Evolutionary conservation across 2,888 invertebrate species (phyloP).

Genomic region (Caenorhabditis panamensis): DNA sequence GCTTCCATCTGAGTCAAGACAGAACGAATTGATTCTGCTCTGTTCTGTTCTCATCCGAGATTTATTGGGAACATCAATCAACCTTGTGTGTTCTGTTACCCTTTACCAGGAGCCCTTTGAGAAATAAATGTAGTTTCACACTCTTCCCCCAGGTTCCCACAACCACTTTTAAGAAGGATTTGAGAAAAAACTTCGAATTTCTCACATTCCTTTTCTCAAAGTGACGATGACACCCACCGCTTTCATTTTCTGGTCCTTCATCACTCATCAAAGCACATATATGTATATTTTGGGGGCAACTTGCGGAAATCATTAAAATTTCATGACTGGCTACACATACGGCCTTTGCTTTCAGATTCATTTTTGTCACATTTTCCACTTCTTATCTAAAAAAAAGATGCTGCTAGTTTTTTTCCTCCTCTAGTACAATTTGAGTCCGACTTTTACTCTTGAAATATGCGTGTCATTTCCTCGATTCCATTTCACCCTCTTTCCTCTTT

Average conservation of each 20-base stretch:
- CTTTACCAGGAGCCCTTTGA: slow-evolving; percentile 3
- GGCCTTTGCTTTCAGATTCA: slow-evolving; percentile 11
- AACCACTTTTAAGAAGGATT: neutral
- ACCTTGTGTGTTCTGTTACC: slow-evolving; percentile 26
- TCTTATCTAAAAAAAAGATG: slow-evolving; percentile 1
- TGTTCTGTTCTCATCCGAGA: slow-evolving; percentile 37
- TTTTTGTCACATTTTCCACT: slow-evolving; percentile 14
- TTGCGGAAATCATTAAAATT: slow-evolving; percentile 46
- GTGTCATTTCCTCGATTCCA: slow-evolving; percentile 14
- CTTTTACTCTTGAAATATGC: slow-evolving; percentile 13
- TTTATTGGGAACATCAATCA: slow-evolving; percentile 52
- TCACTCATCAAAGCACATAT: slow-evolving; percentile 2
- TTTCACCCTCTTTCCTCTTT: neutral
- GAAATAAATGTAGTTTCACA: slow-evolving; percentile 1
- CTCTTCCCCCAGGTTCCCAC: neutral
- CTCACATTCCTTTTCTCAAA: neutral
- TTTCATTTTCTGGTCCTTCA: slow-evolving; percentile 10
- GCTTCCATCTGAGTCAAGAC: neutral
- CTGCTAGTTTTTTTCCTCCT: neutral
- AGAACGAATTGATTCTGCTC: slow-evolving; percentile 5
- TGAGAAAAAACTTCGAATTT: neutral
- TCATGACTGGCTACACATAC: slow-evolving; percentile 45
- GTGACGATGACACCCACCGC: slow-evolving; percentile 3
- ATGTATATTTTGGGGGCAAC: slow-evolving; percentile 9
- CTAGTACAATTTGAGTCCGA: neutral